Evolutionary conservation across 2,888 invertebrate species (phyloP).

Genomic region (Linyphia triangularis): DNA sequence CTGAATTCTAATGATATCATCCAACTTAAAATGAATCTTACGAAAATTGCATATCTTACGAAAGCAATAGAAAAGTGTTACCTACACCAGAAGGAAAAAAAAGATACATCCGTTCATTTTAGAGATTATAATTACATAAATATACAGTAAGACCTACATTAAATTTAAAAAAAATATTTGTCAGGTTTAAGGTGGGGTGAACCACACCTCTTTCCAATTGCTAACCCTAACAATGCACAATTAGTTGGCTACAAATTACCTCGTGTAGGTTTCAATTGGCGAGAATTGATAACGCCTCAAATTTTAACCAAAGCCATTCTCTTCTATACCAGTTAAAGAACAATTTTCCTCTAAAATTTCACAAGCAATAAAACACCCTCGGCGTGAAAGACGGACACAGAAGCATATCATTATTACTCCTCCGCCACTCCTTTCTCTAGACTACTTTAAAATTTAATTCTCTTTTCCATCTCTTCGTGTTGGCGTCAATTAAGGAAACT

Average conservation of each 20-base stretch:
- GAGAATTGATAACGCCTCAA: not conserved
- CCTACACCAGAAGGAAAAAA: too few species aligned
- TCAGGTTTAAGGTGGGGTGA: not conserved
- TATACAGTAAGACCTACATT: too few species aligned
- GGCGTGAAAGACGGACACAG: not conserved
- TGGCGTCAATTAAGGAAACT: constrained; percentile 27
- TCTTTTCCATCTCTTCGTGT: constrained; percentile 18
- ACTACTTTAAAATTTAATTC: constrained; percentile 32
- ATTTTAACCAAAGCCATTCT: not conserved
- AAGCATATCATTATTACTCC: constrained; percentile 14
- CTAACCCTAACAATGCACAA: not conserved
- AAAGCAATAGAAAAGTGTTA: too few species aligned
- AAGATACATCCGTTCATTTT: too few species aligned
- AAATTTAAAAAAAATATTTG: too few species aligned
- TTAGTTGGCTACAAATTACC: too few species aligned
- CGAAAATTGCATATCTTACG: too few species aligned
- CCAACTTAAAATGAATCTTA: too few species aligned
- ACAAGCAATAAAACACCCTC: not conserved
- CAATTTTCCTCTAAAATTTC: not conserved
- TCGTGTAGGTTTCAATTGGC: not conserved
- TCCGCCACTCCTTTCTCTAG: not conserved
- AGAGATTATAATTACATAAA: too few species aligned
- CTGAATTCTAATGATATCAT: too few species aligned
- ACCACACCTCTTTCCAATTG: not conserved
- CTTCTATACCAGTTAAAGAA: not conserved